These are phyloP conservation scores for Suricata suricatta DNA, from an alignment of 2,113 vertebrate species.

Conservation along the genomic window DNA sequence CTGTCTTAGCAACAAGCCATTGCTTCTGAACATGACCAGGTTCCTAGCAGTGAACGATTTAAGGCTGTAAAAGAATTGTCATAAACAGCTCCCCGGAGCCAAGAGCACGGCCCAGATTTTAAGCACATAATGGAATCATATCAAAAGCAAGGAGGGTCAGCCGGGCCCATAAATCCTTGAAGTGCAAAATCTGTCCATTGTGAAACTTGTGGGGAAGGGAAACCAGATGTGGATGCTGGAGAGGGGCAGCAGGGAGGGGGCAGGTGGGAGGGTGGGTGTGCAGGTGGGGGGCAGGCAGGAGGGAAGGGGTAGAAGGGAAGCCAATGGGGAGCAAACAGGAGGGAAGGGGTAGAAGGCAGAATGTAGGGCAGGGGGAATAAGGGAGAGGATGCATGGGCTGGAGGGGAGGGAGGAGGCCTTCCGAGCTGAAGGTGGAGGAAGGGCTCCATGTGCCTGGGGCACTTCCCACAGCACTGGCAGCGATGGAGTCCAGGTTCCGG, in stretches of 20 bases:
- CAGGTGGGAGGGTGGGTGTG: neutral
- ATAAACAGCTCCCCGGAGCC: conserved; percentile 76
- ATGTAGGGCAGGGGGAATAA: neutral
- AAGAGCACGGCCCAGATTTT: conserved; percentile 64
- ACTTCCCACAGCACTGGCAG: neutral
- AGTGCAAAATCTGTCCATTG: conserved; percentile 74
- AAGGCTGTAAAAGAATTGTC: conserved; percentile 75
- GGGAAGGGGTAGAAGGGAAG: neutral
- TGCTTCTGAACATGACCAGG: conserved; percentile 67
- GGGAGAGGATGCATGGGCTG: neutral
- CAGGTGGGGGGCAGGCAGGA: neutral
- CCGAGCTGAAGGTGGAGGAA: neutral
- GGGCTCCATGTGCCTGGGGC: neutral
- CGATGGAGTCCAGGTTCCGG: neutral
- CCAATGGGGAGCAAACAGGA: neutral
- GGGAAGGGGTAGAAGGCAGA: neutral
- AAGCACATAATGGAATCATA: conserved; percentile 77
- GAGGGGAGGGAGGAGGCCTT: neutral
- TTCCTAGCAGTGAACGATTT: conserved; percentile 63
- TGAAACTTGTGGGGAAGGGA: conserved; percentile 69
- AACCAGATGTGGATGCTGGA: conserved; percentile 77
- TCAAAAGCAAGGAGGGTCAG: conserved; percentile 75
- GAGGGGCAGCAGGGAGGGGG: neutral
- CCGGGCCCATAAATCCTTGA: conserved; percentile 75
- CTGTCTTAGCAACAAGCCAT: conserved; percentile 56